Evolutionary conservation across 2,888 invertebrate species (phyloP), one percentile per base, ranked within the genome.

Genomic region (Clepsis dumicolana): DNA sequence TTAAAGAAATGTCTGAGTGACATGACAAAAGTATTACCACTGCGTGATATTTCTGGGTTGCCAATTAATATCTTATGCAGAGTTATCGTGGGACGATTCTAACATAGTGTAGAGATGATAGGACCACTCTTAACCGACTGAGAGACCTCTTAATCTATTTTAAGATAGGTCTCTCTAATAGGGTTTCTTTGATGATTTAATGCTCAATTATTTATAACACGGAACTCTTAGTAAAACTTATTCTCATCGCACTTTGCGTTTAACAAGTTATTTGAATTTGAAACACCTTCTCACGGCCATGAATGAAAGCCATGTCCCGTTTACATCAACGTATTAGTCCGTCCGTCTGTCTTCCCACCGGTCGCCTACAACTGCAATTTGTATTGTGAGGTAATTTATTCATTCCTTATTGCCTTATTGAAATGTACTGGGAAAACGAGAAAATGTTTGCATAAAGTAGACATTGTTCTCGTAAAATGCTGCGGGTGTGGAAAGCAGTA

Each of bases 301-400:
- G 8, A 12, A 48, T 21, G 21, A 48, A 48, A n/a, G 0, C 44
- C 1, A 18, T 21, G 48, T 48, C 56, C 52, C 52, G 52, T 52
- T 52, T 25, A 52, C 10, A 32, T 3, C 48, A 60, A 7, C 35
- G 16, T 44, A 21, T 53, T 53, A 52, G 29, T 60, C 38, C 41
- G 60, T 60, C 65, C 27, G 52, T 41, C 65, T 44, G 65, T 60
- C 66, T 66, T 65, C 59, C 65, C 65, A 65, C 35, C 24, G 65
- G 50, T 60, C 48, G 21, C 54, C 54, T 32, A 53, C 60, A 32
- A 48, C 48, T 12, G 52, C 52, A 68, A 64, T 68, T 68, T 68
- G 68, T 59, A 68, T 68, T 68, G 68, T 68, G 57, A 12, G 1
- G 29, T 67, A 67, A 67, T 68, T 50, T 64, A 68, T 68, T 68